Base-by-base conservation (phyloP, 2,113 vertebrate genomes). In the Sebastes schlegelii region DNA sequence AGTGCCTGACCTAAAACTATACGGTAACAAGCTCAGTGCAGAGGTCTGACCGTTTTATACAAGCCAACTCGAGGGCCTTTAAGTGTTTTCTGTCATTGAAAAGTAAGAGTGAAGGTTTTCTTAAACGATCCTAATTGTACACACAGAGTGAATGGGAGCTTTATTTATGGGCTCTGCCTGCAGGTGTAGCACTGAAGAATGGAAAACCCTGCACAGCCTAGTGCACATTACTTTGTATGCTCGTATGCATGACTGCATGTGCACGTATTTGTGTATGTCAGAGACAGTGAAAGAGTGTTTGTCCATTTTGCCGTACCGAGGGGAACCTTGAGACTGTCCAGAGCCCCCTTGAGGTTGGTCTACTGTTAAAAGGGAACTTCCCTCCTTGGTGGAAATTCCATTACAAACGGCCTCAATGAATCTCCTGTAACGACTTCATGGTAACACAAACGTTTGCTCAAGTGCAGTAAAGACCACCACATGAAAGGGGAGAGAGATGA, bases 381-480 rank as follows among this genome's bases (percentile, higher is more conserved):
- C 66, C 65, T 78, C 55, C 83, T 26, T 68, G 4, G n/a, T 86
- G 86, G 84, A 93, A 86, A 82, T 85, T 88, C 79, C 84, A 84
- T 84, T 73, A 67, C 73, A 86, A 82, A 71, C 61, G 43, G 55
- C 74, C 70, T 79, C 46, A 79, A 71, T 80, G 23, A 72, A 52
- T 88, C 65, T 83, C 60, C 68, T 78, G 70, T 73, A 63, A 79
- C 6, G 7, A 75, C 60, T 79, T 74, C 43, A 82, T 54, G 19
- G 49, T 45, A 57, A 70, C 62, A 42, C 43, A 69, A 73, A 49
- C 26, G 26, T 26, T 26, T 34, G 51, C 62, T 26, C 48, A 74
- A 79, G 60, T 21, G 34, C 74, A 68, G 61, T 57, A 49, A 69
- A 61, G 63, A 16, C 8, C 49, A 58, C 45, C 43, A 68, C 58